Evolutionary conservation across 2,888 invertebrate species (phyloP).

Genomic region (Troides helena): DNA sequence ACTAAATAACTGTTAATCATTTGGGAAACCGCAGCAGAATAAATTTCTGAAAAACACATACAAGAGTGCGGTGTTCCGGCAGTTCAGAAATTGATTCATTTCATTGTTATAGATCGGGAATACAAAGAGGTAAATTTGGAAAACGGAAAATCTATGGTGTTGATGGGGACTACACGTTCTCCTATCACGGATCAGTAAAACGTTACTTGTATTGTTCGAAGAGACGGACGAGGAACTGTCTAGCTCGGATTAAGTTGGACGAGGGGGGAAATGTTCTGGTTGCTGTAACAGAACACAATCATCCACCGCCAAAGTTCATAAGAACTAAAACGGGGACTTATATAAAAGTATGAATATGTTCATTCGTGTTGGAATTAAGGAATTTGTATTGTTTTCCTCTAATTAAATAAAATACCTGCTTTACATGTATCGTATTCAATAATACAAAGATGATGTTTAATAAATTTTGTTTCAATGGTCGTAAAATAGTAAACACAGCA

Average conservation of each 20-base stretch:
- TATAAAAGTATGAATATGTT: conserved; percentile 1
- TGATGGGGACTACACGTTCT: conserved; percentile 39
- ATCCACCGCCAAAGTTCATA: conserved; percentile 36
- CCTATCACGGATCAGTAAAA: conserved; percentile 35
- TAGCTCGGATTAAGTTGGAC: conserved; percentile 34
- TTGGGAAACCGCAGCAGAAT: too few relatives aligned
- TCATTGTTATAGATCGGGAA: conserved; percentile 11
- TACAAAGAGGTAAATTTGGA: conserved; percentile 18
- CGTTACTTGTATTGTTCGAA: conserved; percentile 34
- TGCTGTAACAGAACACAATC: conserved; percentile 41
- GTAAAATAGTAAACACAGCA: too few relatives aligned
- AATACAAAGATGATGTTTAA: too few relatives aligned
- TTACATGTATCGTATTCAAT: too few relatives aligned
- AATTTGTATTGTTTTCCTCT: too few relatives aligned
- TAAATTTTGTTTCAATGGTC: too few relatives aligned
- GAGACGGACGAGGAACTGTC: conserved; percentile 30
- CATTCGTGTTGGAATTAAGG: too few relatives aligned
- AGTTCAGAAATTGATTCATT: too few relatives aligned
- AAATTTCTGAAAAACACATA: too few relatives aligned
- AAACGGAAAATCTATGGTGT: conserved; percentile 26
- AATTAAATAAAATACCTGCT: too few relatives aligned
- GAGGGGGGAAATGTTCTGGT: conserved; percentile 28
- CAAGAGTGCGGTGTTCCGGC: too few relatives aligned
- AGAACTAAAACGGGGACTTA: conserved; percentile 16
- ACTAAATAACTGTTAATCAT: too few relatives aligned